Percentiles rank a stretch among this genome's conserved stretches.
These are phyloP conservation scores for Sinotaia quadrata DNA, from an alignment of 2,888 invertebrate species.

Conservation along the genomic window DNA sequence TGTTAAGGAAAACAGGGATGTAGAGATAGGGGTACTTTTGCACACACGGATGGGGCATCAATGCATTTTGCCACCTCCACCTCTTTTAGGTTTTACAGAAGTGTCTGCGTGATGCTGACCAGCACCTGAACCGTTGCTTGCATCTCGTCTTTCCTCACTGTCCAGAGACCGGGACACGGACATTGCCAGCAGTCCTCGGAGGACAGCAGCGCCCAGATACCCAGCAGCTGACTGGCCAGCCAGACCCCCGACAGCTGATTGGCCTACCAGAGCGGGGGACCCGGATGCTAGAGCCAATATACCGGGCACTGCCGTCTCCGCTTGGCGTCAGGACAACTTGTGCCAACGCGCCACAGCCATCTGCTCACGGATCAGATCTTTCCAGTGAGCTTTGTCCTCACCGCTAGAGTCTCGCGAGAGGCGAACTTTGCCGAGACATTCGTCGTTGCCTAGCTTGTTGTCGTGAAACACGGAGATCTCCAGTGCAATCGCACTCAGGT, in stretches of 20 bases:
- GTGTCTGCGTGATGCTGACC: too few species aligned
- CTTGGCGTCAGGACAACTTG: slow-evolving; percentile 42
- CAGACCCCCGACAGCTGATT: background rate
- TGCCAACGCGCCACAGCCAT: slow-evolving; percentile 66
- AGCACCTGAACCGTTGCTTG: background rate
- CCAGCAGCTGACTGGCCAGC: slow-evolving; percentile 10
- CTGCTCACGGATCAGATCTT: slow-evolving; percentile 61
- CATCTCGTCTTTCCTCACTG: slow-evolving; percentile 6
- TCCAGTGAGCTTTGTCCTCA: slow-evolving; percentile 64
- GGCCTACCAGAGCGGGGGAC: background rate
- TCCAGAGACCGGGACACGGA: slow-evolving; percentile 23
- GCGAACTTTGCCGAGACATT: slow-evolving; percentile 76
- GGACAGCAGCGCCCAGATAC: slow-evolving; percentile 18
- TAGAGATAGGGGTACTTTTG: too few species aligned
- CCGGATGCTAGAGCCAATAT: background rate
- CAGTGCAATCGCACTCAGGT: slow-evolving; percentile 75
- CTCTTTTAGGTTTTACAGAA: too few species aligned
- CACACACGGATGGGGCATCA: too few species aligned
- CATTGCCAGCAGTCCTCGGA: slow-evolving; percentile 23
- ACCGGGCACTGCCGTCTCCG: slow-evolving; percentile 11
- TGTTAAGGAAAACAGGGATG: too few species aligned
- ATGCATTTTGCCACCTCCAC: too few species aligned
- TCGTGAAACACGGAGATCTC: slow-evolving; percentile 79
- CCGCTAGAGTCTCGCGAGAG: slow-evolving; percentile 73
- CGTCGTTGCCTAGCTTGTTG: slow-evolving; percentile 77